Conservation (phyloP, 2,113 vertebrate genomes). For the Sinocyclocheilus grahami region DNA sequence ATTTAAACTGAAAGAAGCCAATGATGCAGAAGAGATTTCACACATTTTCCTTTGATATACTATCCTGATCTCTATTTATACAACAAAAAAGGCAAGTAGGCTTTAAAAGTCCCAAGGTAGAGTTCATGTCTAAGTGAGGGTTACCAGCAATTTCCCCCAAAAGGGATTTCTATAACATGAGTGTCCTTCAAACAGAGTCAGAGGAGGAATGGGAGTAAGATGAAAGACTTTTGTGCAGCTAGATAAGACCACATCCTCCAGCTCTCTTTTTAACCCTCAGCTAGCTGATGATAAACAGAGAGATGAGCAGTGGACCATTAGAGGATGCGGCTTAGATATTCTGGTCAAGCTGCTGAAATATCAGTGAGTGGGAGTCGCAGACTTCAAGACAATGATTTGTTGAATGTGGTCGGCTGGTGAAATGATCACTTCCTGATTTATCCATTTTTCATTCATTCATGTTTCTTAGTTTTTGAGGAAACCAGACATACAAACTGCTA, state of each 20-base stretch:
- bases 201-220: slow-evolving; percentile 21
- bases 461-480: not conserved
- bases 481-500: not conserved
- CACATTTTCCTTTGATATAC: not conserved
- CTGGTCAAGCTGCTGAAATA: not conserved
- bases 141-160: not conserved
- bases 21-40: not conserved
- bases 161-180: slow-evolving; percentile 5
- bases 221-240: slow-evolving; percentile 35
- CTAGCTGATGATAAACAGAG: slow-evolving; percentile 42
- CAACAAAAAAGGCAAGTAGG: not conserved
- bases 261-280: not conserved
- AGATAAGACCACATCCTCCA: slow-evolving; percentile 38
- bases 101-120: not conserved
- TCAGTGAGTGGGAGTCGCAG: not conserved
- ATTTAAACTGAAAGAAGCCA: not conserved
- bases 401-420: not conserved
- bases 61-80: not conserved
- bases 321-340: not conserved
- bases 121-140: slow-evolving; percentile 9
- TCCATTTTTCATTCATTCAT: not conserved
- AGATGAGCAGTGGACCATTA: slow-evolving; percentile 35
- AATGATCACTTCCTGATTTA: not conserved
- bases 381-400: not conserved
- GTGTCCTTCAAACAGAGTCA: slow-evolving; percentile 8